Evolutionary conservation across 2,888 invertebrate species (phyloP), one percentile per base, ranked within the genome.

Genomic region (Hecatera dysodea): DNA sequence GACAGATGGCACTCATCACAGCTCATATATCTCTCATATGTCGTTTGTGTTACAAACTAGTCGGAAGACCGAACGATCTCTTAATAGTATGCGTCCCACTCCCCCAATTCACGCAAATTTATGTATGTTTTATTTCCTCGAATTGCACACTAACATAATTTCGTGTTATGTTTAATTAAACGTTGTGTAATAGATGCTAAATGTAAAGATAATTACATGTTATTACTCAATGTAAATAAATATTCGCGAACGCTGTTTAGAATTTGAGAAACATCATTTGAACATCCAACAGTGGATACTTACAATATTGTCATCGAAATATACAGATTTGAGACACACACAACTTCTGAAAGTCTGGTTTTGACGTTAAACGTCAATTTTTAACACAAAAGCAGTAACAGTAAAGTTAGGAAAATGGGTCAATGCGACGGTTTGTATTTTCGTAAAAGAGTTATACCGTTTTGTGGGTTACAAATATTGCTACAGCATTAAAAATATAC

Each of bases 31-130:
- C 52, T 55, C 11, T 46, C n/a, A 46, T 4, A 50, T 50, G n/a
- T 50, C 50, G 36, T 63, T 27, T 63, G 57, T 17, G 55, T 78
- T 65, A 48, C 29, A 52, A 66, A 33, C 36, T 22, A 72, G 33
- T 67, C 78, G 62, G 56, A 81, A 81, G 81, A 62, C 39, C 27
- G 27, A 57, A 64, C 55, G 52, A 65, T 68, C 53, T 65, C 36
- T 52, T 74, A 79, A 79, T 74, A 66, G 62, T 80, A 88, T 81
- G 81, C 87, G 90, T 79, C 88, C 91, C 79, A 91, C 88, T 91
- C 89, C 74, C 90, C 91, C 86, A 91, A 86, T 87, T 92, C 88
- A 85, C 86, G 89, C 84, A 90, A n/a, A 90, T 87, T 86, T 39
- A 77, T 78, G 62, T 59, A 62, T 56, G 36, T 73, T 76, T 83